Evolutionary conservation across 2,888 invertebrate species (phyloP), one percentile per base, ranked within the genome.

Genomic region (Ophion slaviceki): DNA sequence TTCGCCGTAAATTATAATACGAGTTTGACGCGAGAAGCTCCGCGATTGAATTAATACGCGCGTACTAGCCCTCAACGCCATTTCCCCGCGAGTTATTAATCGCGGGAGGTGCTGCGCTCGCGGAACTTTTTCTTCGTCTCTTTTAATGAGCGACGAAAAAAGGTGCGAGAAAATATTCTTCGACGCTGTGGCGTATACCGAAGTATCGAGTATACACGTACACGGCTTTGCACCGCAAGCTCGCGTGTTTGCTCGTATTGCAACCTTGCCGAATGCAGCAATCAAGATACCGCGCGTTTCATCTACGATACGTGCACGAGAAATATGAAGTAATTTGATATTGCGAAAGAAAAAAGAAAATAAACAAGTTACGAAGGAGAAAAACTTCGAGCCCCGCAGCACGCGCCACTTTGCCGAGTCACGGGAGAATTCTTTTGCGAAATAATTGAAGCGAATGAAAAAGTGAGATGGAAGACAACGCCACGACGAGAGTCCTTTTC

Each of bases 231-330:
- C 47, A 10, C 7, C 8, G 61, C 10, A 6, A 8, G 2, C 28
- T 79, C 70, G 79, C 70, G 62, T 79, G 79, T 36, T 79, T 53
- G 17, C 24, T 76, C 70, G 32, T 32, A 45, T 53, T 17, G 11
- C 24, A 68, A 24, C n/a, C 62, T 79, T 61, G 62, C 70, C 61
- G 20, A 62, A 79, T 7, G 17, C 17, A 20, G 47, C 70, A 62
- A 70, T 70, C 70, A 36, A 70, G 70, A 68, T 70, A 62, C 20
- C 17, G 11, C 74, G 24, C 74, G 45, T 74, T 40, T 74, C 5
- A 40, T 62, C 4, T 32, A 36, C 28, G 47, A 53, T 67, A 8
- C 40, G 36, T 68, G 62, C 70, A 74, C 66, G 59, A 67, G 67
- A 75, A 68, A 75, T 62, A 62, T 45, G 61, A 61, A 47, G 61